Evolutionary conservation across 2,888 invertebrate species (phyloP), one percentile per base, ranked within the genome.

Genomic region (Drosophila algonquin): DNA sequence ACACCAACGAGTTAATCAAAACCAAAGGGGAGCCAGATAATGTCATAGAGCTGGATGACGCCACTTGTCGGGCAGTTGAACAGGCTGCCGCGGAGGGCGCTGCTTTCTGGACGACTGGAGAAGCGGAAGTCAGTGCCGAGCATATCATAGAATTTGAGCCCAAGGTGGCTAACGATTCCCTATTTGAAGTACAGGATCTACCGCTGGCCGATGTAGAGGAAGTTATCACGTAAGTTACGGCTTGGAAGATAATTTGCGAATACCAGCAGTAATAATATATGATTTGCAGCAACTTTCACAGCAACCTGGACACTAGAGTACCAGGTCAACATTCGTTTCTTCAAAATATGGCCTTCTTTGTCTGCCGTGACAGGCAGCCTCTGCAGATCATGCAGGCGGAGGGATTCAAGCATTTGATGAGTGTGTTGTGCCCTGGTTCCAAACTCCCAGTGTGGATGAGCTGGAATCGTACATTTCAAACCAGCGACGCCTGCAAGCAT

Each of bases 101-200:
- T 21, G 21, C 4, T 1, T 57, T 55, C 5, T 71, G 68, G 5
- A 73, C 40, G 40, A n/a, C 40, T 40, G 40, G 69, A 12, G 51
- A 63, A 10, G 78, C 71, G 8, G 76, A 73, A n/a, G 79, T 72
- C 6, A 75, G 63, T 50, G 76, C 64, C 2, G 77, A 51, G 4
- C 76, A 80, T 21, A 80, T 80, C 12, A 80, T 80, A n/a, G 80
- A 80, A 48, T 80, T 81, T 55, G 81, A 80, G 52, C 80, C 80
- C 7, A 80, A 81, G 24, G 69, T 60, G 3, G 74, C 40, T 8
- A 56, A 40, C 10, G 48, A 35, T 10, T 1, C 14, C 46, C 9
- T 32, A 35, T 73, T 65, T 0, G 55, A 57, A 40, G 21, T 27
- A 2, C 50, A 44, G 24, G 51, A 51, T 14, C 21, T 54, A 44